Evolutionary conservation across 1,140 invertebrate genomes (phyloP).

Genomic region (Oedothorax gibbosus): DNA sequence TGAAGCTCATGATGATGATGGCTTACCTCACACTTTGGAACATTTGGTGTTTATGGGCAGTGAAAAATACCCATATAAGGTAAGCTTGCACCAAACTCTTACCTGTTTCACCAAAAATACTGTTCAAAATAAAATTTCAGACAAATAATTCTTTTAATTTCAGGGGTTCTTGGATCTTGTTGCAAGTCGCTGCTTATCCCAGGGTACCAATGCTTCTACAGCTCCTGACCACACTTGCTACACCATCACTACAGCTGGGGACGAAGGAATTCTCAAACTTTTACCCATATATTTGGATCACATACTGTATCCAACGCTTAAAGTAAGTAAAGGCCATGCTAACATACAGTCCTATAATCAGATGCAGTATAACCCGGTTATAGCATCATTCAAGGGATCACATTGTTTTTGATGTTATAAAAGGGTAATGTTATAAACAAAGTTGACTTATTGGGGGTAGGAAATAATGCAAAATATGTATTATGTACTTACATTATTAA

Average conservation of each 20-base stretch:
- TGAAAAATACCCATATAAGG: conserved; percentile 85
- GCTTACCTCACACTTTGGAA: conserved; percentile 91
- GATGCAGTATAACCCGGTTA: neutral
- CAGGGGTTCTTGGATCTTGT: conserved; percentile 87
- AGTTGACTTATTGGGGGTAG: too few relatives aligned
- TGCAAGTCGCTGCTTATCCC: conserved; percentile 88
- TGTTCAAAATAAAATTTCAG: neutral
- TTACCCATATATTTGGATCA: conserved; percentile 93
- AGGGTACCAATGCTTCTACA: conserved; percentile 89
- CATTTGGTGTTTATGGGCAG: conserved; percentile 93
- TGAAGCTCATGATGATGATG: conserved; percentile 91
- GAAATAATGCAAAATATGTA: too few relatives aligned
- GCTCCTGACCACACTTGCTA: conserved; percentile 90
- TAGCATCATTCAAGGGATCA: neutral
- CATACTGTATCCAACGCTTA: conserved; percentile 85
- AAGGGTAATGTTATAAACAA: neutral
- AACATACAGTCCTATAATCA: neutral
- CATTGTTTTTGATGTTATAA: neutral
- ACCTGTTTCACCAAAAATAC: neutral
- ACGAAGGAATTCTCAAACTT: conserved; percentile 86
- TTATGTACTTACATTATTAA: too few relatives aligned
- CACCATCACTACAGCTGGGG: conserved; percentile 87
- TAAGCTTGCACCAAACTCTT: conserved; percentile 46
- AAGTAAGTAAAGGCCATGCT: conserved; percentile 70
- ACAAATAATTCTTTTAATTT: conserved; percentile 33